Evolutionary conservation across 2,797 vertebrate species (phyloP).

Genomic region (Leptodactylus fallax): DNA sequence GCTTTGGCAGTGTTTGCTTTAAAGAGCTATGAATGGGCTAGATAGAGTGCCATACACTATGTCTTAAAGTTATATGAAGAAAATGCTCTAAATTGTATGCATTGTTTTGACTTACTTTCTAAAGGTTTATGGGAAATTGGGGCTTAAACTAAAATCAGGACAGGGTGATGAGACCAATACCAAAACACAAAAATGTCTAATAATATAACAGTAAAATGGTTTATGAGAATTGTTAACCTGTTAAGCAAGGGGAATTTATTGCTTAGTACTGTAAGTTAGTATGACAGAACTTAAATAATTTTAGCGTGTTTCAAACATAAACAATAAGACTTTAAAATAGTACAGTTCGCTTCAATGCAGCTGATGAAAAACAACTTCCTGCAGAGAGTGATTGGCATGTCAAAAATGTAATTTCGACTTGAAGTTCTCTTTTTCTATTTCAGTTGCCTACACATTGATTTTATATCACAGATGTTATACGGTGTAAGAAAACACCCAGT

Average conservation of each 20-base stretch:
- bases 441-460: conserved; percentile 53
- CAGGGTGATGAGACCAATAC: too few relatives aligned
- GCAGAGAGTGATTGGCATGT: conserved; percentile 55
- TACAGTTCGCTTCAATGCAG: conserved; percentile 26
- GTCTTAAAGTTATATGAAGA: too few relatives aligned
- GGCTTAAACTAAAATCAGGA: too few relatives aligned
- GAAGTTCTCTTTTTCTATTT: conserved; percentile 30
- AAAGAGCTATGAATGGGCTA: too few relatives aligned
- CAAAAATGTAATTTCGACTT: conserved; percentile 56
- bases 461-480: conserved; percentile 40
- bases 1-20: too few relatives aligned
- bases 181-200: too few relatives aligned
- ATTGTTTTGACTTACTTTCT: too few relatives aligned
- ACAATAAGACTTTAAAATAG: conserved; percentile 26
- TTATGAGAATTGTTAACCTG: not conserved
- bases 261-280: not conserved
- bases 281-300: not conserved
- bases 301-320: not conserved
- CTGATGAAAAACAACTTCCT: conserved; percentile 39
- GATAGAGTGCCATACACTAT: too few relatives aligned
- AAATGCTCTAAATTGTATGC: too few relatives aligned
- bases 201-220: not conserved
- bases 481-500: conserved; percentile 38
- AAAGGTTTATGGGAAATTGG: too few relatives aligned
- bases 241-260: not conserved